Conservation (phyloP, 1,140 invertebrate species). For the Brachionus rotundiformis region DNA sequence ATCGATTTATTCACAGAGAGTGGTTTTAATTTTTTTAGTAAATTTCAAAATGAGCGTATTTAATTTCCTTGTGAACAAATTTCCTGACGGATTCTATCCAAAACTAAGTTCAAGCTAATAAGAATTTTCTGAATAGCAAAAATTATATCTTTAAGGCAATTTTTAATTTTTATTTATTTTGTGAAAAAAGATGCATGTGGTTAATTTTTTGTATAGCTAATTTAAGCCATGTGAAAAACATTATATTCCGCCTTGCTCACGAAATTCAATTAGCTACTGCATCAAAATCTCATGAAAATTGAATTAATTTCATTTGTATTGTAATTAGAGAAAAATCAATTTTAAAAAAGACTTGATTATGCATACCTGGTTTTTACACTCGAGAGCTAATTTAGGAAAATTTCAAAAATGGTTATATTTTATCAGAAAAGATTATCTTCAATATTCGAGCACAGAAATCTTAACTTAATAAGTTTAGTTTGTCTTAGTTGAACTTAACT, state of each 20-base stretch:
- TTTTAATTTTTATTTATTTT: neutral
- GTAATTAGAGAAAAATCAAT: neutral
- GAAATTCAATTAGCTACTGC: neutral
- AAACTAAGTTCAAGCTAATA: neutral
- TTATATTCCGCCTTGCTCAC: neutral
- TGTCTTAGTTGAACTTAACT: neutral
- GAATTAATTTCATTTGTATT: neutral
- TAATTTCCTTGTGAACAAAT: neutral
- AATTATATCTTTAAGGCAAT: neutral
- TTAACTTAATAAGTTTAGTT: neutral
- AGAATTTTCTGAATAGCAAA: neutral
- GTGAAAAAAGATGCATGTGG: neutral
- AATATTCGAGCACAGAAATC: neutral
- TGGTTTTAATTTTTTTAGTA: neutral
- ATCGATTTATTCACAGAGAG: neutral
- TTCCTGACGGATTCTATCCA: neutral
- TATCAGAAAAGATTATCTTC: no score
- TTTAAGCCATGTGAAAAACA: neutral
- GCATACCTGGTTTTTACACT: neutral
- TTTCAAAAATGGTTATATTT: neutral
- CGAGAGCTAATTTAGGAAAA: neutral
- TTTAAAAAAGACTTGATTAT: neutral
- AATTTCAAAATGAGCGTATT: neutral
- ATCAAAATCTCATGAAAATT: slow-evolving; percentile 2
- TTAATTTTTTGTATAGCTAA: neutral